phyloP scores from a whole-genome alignment of 2,888 invertebrate genomes.

The Podotricha telesiphe region DNA sequence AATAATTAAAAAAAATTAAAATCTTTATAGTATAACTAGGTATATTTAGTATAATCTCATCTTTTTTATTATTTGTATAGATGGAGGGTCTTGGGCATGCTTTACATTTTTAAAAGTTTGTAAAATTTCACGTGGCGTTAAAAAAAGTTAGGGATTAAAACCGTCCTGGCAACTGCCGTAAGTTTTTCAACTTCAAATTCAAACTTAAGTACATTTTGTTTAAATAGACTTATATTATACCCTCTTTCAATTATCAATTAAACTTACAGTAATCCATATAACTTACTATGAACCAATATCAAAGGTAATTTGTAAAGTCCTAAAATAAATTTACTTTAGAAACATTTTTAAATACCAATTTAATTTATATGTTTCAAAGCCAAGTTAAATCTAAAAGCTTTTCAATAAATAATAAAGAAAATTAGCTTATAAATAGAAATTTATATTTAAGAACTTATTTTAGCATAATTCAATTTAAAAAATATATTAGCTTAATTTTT shows the following conservation, averaged over 20 bases:
- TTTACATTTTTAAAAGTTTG: neutral
- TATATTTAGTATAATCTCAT: neutral
- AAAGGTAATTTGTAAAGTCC: neutral
- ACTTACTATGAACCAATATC: neutral
- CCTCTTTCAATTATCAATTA: slow-evolving; percentile 19
- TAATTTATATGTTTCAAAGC: neutral
- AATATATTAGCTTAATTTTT: too few species aligned
- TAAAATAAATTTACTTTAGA: neutral
- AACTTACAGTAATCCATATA: slow-evolving; percentile 2
- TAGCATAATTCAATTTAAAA: too few species aligned
- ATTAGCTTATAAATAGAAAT: too few species aligned
- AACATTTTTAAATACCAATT: neutral
- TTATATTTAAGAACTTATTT: too few species aligned
- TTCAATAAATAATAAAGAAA: neutral
- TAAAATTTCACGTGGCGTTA: slow-evolving; percentile 4
- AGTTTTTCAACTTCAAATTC: slow-evolving; percentile 14
- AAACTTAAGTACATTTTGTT: slow-evolving; percentile 17
- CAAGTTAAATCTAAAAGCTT: neutral
- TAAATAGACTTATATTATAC: slow-evolving; percentile 20
- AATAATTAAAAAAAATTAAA: too few species aligned
- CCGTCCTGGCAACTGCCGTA: neutral
- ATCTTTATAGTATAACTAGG: too few species aligned
- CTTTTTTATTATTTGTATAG: neutral
- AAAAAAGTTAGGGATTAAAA: slow-evolving; percentile 7
- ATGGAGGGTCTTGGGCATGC: neutral